Conservation (phyloP, 1,140 invertebrate species). For the Panagrolaimus sp. region DNA sequence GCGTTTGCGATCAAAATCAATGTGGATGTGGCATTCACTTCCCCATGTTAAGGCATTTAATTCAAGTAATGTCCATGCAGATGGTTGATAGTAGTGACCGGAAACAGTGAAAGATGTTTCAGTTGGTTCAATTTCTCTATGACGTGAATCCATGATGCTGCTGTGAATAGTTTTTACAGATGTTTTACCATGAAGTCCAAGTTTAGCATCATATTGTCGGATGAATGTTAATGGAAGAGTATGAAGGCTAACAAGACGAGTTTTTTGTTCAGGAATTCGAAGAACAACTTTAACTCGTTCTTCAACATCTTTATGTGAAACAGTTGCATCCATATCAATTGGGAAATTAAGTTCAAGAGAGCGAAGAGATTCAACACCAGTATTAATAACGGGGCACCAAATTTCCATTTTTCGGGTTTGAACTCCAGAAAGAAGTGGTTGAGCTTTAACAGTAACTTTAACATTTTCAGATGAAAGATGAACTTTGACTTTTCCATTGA, state of each 20-base stretch:
- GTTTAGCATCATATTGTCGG: slow-evolving; percentile 19
- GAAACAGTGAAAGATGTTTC: too few species aligned
- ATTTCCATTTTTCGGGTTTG: slow-evolving; percentile 31
- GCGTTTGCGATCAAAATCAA: too few species aligned
- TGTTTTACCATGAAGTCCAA: not conserved
- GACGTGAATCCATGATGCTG: not conserved
- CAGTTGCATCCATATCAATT: slow-evolving; percentile 28
- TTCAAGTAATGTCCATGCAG: too few species aligned
- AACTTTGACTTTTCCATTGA: slow-evolving; percentile 33
- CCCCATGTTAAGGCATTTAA: too few species aligned
- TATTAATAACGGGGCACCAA: slow-evolving; percentile 25
- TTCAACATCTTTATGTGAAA: slow-evolving; percentile 27
- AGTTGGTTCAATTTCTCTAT: not conserved
- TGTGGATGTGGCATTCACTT: too few species aligned
- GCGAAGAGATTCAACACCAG: slow-evolving; percentile 36
- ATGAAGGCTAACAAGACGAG: slow-evolving; percentile 25
- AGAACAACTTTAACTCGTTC: slow-evolving; percentile 32
- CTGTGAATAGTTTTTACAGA: slow-evolving; percentile 1
- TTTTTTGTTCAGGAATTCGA: slow-evolving; percentile 30
- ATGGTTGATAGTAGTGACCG: too few species aligned
- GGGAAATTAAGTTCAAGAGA: slow-evolving; percentile 34
- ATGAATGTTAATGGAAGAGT: slow-evolving; percentile 35
- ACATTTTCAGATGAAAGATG: slow-evolving; percentile 23
- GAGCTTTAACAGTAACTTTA: slow-evolving; percentile 13
- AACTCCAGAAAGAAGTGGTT: slow-evolving; percentile 20